These are phyloP conservation scores for Scopus umbretta DNA, from an alignment of 2,113 vertebrate species.

Conservation along the genomic window DNA sequence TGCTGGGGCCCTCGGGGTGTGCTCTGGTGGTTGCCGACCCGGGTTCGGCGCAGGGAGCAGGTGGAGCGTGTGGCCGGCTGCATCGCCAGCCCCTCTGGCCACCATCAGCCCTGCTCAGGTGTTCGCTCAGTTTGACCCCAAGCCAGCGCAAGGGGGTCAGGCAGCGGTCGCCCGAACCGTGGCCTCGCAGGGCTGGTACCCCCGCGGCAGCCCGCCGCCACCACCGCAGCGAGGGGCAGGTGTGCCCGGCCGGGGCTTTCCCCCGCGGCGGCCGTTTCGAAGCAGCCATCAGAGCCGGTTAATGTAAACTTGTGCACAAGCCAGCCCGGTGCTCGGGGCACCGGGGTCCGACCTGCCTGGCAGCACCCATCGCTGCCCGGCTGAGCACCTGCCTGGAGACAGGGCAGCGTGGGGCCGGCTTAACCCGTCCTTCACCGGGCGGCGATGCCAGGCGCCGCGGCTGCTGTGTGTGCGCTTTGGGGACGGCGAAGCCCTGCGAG, in stretches of 20 bases:
- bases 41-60: background rate
- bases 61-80: background rate
- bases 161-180: background rate
- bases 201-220: accelerated
- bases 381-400: background rate
- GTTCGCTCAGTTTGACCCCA: background rate
- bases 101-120: background rate
- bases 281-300: background rate
- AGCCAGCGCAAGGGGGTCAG: background rate
- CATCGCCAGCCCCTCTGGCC: background rate
- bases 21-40: accelerated
- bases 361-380: background rate
- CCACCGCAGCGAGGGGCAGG: background rate
- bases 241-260: background rate
- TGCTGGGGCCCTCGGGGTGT: accelerated
- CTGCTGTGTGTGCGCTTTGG: accelerated
- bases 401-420: background rate
- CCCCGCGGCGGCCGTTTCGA: background rate
- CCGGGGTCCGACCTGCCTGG: background rate
- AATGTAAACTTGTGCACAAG: background rate
- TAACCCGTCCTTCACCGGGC: background rate
- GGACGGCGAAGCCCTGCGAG: background rate
- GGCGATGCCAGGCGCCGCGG: accelerated
- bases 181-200: background rate
- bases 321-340: background rate